A percentile compares a stretch with the other conserved stretches of the same genome.
phyloP scores from a whole-genome alignment of 2,113 vertebrate genomes.

The Rhabdornis inornatus region DNA sequence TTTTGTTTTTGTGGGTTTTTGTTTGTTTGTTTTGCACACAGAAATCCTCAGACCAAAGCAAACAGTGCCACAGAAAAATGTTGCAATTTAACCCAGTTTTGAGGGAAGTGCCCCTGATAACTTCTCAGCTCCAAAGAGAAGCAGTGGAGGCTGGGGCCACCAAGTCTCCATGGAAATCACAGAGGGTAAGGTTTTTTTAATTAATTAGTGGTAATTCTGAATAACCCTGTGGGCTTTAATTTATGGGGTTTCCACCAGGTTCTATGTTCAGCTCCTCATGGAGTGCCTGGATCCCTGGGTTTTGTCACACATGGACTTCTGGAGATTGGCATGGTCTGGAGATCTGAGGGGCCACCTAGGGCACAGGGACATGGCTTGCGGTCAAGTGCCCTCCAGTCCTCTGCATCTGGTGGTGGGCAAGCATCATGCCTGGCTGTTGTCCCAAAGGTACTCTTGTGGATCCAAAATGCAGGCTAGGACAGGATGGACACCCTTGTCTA shows the following conservation, averaged over 20 bases:
- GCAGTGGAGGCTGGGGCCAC: neutral
- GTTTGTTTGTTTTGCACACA: neutral
- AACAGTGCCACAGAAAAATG: neutral
- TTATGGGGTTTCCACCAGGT: neutral
- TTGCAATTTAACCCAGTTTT: neutral
- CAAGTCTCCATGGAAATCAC: neutral
- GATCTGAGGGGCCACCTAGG: neutral
- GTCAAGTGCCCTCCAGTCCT: neutral
- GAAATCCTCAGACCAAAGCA: neutral
- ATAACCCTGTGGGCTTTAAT: neutral
- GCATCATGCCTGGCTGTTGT: neutral
- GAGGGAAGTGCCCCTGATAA: neutral
- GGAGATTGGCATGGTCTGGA: neutral
- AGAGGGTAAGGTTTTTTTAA: neutral
- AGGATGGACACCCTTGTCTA: neutral
- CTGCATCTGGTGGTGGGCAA: neutral
- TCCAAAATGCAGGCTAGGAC: neutral
- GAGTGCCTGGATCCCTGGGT: neutral
- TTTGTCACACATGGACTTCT: neutral
- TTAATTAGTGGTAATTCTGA: neutral
- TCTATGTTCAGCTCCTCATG: neutral
- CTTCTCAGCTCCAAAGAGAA: neutral
- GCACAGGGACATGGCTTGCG: neutral
- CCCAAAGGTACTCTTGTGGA: rapidly evolving
- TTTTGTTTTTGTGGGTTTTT: neutral